Evolutionary conservation across 2,113 vertebrate species (phyloP), one percentile per base, ranked within the genome.

Genomic region (Prolemur simus): DNA sequence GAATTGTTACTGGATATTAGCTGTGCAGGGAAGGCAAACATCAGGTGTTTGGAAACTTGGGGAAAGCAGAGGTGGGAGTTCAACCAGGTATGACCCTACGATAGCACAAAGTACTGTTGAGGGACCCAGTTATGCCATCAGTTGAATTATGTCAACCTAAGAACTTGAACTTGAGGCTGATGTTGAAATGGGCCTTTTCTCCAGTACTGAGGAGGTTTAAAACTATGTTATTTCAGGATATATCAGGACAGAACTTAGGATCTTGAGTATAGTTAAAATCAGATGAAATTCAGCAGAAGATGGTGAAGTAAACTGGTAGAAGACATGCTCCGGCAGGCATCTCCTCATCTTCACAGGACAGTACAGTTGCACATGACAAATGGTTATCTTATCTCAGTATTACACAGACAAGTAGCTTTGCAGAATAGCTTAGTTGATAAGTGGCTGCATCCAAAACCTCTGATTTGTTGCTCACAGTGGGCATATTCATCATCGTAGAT

Each of bases 341-440:
- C 42, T 54, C 17, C 54, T 71, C 12, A 52, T 56, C 6, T 34
- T 37, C 4, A 12, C 0, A 69, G 52, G 20, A 80, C 2, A 25
- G 23, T 27, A 27, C 9, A 77, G 37, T 5, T 78, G 56, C 66
- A 81, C 39, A 45, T 18, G 49, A 32, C 34, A 15, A 73, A 23
- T 13, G 2, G 15, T 68, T 93, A 97, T 74, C 83, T 81, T 93
- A 97, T 97, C 64, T 96, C 82, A 4, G 29, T 96, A 63, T 27
- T 8, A 77, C 96, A 98, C 29, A 58, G 21, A 52, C 96, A 97
- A 9, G 68, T 78, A 66, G 98, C 96, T 52, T 78, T 82, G 64
- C 97, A 98, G 4, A 85, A 21, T 0, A 7, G 0, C 34, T 14
- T 5, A 60, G 78, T 45, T 5, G 88, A 4, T 6, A 4, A 3